Evolutionary conservation across 2,888 invertebrate genomes (phyloP).

Genomic region (Troides oblongomaculatus): DNA sequence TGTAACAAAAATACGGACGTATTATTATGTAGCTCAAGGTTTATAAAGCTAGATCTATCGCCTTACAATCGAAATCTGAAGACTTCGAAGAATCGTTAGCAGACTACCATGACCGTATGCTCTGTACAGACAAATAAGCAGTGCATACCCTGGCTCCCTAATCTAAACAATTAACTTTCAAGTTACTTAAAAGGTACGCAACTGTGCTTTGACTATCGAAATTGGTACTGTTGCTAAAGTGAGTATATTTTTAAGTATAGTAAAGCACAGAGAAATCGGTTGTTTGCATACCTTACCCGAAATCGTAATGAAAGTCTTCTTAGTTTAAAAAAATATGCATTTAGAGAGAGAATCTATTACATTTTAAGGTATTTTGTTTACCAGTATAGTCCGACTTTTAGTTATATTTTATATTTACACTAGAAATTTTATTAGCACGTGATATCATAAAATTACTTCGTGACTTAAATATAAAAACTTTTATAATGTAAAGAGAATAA

Average conservation of each 20-base stretch:
- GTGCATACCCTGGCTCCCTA: no score
- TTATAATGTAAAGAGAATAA: neutral
- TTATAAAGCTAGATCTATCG: neutral
- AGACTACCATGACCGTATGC: neutral
- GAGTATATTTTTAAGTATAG: no score
- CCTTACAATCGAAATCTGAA: neutral
- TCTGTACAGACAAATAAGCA: no score
- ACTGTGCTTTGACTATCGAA: no score
- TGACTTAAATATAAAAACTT: neutral
- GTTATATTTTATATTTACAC: neutral
- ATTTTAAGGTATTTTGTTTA: neutral
- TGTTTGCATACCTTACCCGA: no score
- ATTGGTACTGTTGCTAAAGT: no score
- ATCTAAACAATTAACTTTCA: no score
- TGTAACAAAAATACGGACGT: conserved; percentile 9
- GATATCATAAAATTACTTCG: conserved; percentile 1
- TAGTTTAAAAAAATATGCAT: no score
- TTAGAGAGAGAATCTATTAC: no score
- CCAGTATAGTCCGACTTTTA: neutral
- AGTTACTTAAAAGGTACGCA: no score
- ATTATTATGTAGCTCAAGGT: neutral
- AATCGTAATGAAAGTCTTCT: no score
- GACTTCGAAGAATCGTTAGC: neutral
- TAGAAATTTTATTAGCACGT: neutral
- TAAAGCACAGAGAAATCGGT: no score